Base-by-base conservation (phyloP, 2,888 invertebrate species). In the Neoscelio sp. region DNA sequence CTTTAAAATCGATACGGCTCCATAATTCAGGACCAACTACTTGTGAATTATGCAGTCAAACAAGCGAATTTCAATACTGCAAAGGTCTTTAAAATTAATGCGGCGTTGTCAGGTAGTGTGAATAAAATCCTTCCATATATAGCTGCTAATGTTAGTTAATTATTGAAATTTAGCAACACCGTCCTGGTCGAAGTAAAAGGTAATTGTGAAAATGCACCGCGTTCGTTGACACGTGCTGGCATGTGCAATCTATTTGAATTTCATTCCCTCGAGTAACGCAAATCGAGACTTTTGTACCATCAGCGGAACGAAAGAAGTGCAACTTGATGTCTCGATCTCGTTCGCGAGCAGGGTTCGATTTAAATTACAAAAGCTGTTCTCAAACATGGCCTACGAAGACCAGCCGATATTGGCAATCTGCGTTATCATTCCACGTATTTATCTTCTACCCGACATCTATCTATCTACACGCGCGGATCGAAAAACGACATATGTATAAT, bases 281-380 rank as follows among this genome's bases (percentile, higher is more conserved):
- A 28, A 50, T 54, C 26, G 60, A 64, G 40, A 46, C 50, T 75
- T 70, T 70, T 60, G 68, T 79, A 79, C 65, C 70, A 79, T 79
- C 79, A 79, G 40, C 42, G 48, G 13, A 5, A 38, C 58, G 15
- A 67, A 71, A 65, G 67, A 79, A 79, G 52, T 60, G 60, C 65
- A 75, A 67, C 70, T 75, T 58, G 75, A 71, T 75, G 56, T 80
- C 67, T 75, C 75, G 68, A 68, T 60, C 67, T 77, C 80, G 74
- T 81, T 83, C 79, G 75, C 77, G 44, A 79, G 80, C 64, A 74
- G 74, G 62, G 70, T 80, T 75, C 71, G 54, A 79, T 79, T 75
- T 70, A 79, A 75, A 79, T 79, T 71, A 79, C 79, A 79, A 75
- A 74, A 79, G 64, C 62, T 62, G 68, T 71, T 75, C 65, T 79